These are phyloP conservation scores for Lepilemur septentrionalis DNA, from an alignment of 2,797 vertebrate genomes.

Conservation along the genomic window DNA sequence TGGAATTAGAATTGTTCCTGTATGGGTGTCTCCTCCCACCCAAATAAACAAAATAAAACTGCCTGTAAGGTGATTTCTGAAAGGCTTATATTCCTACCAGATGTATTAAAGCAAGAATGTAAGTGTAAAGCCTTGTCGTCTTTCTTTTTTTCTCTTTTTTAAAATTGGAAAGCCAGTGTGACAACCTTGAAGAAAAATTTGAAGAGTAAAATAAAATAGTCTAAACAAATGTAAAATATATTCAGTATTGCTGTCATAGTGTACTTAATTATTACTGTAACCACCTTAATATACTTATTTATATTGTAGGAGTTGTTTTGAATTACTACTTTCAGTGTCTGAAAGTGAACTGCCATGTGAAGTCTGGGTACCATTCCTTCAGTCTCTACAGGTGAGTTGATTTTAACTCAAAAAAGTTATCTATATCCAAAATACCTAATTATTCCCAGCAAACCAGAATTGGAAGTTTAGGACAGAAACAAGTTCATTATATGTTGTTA, in stretches of 20 bases:
- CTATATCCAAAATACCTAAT: background rate
- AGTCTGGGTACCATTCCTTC: constrained; percentile 94
- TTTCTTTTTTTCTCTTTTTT: background rate
- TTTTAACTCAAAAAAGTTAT: constrained; percentile 27
- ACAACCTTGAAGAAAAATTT: constrained; percentile 23
- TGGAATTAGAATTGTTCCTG: background rate
- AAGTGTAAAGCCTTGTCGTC: background rate
- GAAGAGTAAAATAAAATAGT: constrained; percentile 35
- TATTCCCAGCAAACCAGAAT: constrained; percentile 37
- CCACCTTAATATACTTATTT: constrained; percentile 61
- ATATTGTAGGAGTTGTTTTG: constrained; percentile 96
- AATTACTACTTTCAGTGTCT: constrained; percentile 96
- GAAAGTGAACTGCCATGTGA: constrained; percentile 95
- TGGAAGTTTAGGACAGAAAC: constrained; percentile 33
- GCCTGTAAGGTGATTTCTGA: constrained; percentile 4
- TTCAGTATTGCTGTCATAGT: background rate
- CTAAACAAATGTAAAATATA: constrained; percentile 35
- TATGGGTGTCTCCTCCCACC: background rate
- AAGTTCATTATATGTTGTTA: background rate
- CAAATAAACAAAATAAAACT: constrained; percentile 5
- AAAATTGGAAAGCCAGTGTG: constrained; percentile 1
- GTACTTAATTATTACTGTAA: constrained; percentile 4
- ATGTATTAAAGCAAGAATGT: background rate
- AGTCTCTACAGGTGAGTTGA: constrained; percentile 93
- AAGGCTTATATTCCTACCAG: background rate